Percentiles rank a stretch among this genome's conserved stretches.
These are phyloP conservation scores for Alloscopus bannaensis DNA, from an alignment of 2,888 invertebrate species.

Conservation along the genomic window DNA sequence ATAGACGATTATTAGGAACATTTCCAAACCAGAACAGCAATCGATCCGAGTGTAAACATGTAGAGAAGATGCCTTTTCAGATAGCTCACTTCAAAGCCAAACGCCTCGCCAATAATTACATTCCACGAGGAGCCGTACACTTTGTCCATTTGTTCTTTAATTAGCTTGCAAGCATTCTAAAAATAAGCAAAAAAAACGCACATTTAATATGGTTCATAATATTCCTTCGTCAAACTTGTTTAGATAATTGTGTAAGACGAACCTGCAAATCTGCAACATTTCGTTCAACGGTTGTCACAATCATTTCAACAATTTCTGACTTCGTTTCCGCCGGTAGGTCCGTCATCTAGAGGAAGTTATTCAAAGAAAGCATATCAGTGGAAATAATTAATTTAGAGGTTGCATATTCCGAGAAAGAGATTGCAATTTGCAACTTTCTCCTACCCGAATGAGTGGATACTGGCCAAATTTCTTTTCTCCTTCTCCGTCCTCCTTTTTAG, in stretches of 20 bases:
- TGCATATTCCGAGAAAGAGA: neutral
- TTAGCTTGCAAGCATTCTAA: conserved; percentile 92
- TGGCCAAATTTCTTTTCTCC: conserved; percentile 52
- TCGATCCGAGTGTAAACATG: conserved; percentile 82
- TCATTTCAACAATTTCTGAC: conserved; percentile 90
- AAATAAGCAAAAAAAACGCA: conserved; percentile 12
- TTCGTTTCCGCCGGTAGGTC: conserved; percentile 97
- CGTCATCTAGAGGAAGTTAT: conserved; percentile 84
- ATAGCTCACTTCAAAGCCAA: conserved; percentile 94
- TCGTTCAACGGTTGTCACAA: conserved; percentile 96
- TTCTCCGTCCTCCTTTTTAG: conserved; percentile 45
- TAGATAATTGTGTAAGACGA: conserved; percentile 68
- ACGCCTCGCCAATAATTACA: conserved; percentile 96
- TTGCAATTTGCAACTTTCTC: too few species aligned
- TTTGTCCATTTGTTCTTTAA: conserved; percentile 96
- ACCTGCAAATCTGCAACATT: conserved; percentile 89
- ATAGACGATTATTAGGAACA: conserved; percentile 47
- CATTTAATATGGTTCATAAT: neutral
- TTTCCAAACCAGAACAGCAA: conserved; percentile 71
- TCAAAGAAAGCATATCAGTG: neutral
- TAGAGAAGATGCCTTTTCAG: conserved; percentile 91
- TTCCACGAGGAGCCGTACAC: conserved; percentile 96
- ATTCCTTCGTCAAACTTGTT: neutral
- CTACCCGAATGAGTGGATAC: conserved; percentile 69
- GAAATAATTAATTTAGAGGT: neutral